Evolutionary conservation across 2,888 invertebrate genomes (phyloP).

Genomic region (Yponomeuta evonymella): DNA sequence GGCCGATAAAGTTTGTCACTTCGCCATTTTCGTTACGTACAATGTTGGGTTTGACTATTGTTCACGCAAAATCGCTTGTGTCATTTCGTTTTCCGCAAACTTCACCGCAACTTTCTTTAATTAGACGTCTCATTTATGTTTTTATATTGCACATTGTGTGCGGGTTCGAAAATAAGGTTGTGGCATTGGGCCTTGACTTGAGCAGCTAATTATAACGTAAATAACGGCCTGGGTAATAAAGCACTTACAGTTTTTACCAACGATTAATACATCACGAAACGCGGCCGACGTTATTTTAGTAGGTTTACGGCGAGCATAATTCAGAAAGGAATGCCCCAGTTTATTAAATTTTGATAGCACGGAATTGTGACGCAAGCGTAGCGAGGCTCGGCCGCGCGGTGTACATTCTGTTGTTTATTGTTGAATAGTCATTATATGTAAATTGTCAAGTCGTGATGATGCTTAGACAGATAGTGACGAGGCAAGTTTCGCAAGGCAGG

Average conservation of each 20-base stretch:
- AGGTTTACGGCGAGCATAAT: slow-evolving; percentile 6
- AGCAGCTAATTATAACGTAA: background rate
- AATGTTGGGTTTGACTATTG: background rate
- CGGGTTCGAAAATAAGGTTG: background rate
- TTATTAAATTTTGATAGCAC: slow-evolving; percentile 31
- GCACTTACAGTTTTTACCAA: background rate
- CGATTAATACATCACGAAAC: slow-evolving; percentile 3
- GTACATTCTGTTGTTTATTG: slow-evolving; percentile 65
- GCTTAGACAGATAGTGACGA: slow-evolving; percentile 67
- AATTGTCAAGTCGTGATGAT: slow-evolving; percentile 73
- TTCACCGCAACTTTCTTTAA: background rate
- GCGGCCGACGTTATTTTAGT: background rate
- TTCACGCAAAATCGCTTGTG: background rate
- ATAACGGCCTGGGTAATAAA: background rate
- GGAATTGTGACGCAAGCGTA: slow-evolving; percentile 35
- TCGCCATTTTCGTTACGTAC: background rate
- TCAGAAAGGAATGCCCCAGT: slow-evolving; percentile 12
- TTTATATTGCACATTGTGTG: background rate
- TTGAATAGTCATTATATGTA: slow-evolving; percentile 74
- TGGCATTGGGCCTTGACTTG: background rate
- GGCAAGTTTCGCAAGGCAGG: slow-evolving; percentile 69
- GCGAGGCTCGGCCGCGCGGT: slow-evolving; percentile 30
- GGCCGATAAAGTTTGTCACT: background rate
- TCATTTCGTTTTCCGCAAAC: background rate
- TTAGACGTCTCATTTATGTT: background rate